Evolutionary conservation across 2,888 invertebrate genomes (phyloP).

Genomic region (Cheilosia urbana): DNA sequence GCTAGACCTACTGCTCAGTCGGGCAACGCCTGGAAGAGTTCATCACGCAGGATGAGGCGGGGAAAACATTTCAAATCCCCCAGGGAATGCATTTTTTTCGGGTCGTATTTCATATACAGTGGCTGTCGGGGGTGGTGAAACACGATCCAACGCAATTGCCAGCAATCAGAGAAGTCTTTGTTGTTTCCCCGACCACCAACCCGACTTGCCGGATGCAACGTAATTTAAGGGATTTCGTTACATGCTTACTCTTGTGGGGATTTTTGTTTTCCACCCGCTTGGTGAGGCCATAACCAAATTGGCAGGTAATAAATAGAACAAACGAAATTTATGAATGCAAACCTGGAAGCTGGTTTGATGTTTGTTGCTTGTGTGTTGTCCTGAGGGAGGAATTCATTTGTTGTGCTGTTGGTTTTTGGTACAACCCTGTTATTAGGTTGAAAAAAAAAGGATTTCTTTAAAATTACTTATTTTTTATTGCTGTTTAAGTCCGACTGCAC

Average conservation of each 20-base stretch:
- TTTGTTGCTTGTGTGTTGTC: conserved; percentile 10
- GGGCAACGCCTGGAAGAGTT: neutral
- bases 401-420: neutral
- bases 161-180: conserved; percentile 67
- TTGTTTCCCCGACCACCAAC: conserved; percentile 45
- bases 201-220: conserved; percentile 44
- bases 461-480: too few relatives aligned
- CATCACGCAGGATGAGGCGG: conserved; percentile 6
- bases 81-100: conserved; percentile 30
- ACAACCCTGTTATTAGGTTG: too few relatives aligned
- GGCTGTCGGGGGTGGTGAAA: conserved; percentile 34
- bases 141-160: conserved; percentile 64
- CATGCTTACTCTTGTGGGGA: conserved; percentile 9
- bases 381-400: conserved; percentile 26
- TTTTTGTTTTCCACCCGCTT: conserved; percentile 24
- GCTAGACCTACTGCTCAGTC: too few relatives aligned
- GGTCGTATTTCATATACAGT: conserved; percentile 7
- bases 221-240: conserved; percentile 60
- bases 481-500: too few relatives aligned
- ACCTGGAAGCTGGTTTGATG: conserved; percentile 22
- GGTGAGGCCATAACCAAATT: conserved; percentile 61
- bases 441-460: too few relatives aligned
- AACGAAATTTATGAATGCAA: conserved; percentile 66
- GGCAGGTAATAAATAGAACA: conserved; percentile 70
- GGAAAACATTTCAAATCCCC: conserved; percentile 14